Base-by-base conservation (phyloP, 2,888 invertebrate species). In the Malthinus flaveolus region DNA sequence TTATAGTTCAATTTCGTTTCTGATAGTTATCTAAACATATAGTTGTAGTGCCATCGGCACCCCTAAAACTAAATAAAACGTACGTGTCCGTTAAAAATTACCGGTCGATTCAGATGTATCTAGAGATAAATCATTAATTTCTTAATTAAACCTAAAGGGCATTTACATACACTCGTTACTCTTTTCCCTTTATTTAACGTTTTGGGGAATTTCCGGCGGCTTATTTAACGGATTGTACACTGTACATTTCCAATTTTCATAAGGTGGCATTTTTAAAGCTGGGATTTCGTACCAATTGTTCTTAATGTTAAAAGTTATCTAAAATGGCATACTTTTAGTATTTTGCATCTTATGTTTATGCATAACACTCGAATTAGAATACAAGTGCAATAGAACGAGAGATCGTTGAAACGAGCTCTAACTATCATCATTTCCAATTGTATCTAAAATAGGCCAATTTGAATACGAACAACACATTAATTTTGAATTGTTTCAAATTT, bases 401-500 rank as follows among this genome's bases (percentile, higher is more conserved):
- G 62, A 42, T 13, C 12, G 66, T 67, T 65, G 62, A 64, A 63
- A 67, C 64, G 63, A 63, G 65, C 65, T 67, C 51, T 42, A 44
- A 49, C 64, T 47, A 56, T 59, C 66, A 62, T 63, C 65, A 67
- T 64, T 65, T 68, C 65, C 66, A 64, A 68, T 70, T 70, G 69
- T 69, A 62, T 62, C 55, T 61, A 59, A 66, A 66, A 68, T 64
- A 66, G 67, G 61, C 62, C 67, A 66, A 71, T 71, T 72, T 72
- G 68, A 68, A 71, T 70, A 70, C 68, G 71, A 72, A 72, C 71
- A 72, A 72, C 71, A 66, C 66, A 66, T 68, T 66, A 64, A 66
- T 67, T 66, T 67, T 67, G 64, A 68, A 66, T 63, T 55, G 62
- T 65, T 67, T 67, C 67, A 67, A 23, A 70, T 66, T 61, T 55